Conservation (phyloP, 2,797 vertebrate species). For the Coregonus ussuriensis region DNA sequence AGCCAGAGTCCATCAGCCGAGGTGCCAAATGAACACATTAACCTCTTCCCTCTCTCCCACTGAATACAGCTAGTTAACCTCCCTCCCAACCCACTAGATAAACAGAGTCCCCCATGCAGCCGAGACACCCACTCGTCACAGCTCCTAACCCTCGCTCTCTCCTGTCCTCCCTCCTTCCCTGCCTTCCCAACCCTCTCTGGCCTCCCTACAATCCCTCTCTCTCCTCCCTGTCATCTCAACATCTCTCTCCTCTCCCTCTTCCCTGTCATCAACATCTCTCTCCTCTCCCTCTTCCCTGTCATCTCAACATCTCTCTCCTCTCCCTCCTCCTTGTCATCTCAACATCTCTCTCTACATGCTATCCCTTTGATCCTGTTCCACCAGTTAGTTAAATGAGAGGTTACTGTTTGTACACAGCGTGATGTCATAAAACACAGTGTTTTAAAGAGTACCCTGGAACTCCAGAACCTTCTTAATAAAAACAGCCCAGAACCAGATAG, state of each 20-base stretch:
- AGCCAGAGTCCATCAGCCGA: conserved; percentile 24
- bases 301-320: no score
- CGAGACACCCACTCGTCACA: no score
- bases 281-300: no score
- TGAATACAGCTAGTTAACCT: conserved; percentile 51
- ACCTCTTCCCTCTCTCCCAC: neutral
- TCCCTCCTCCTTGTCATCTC: neutral
- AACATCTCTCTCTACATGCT: conserved; percentile 43
- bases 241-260: no score
- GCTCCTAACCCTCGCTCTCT: no score
- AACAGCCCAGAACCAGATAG: conserved; percentile 29
- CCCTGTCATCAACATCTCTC: no score
- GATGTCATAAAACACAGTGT: conserved; percentile 4
- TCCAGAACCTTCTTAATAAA: neutral
- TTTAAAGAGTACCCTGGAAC: neutral
- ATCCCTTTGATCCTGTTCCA: conserved; percentile 50
- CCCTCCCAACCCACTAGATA: conserved; percentile 15
- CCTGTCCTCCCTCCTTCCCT: no score
- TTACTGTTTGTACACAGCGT: conserved; percentile 1
- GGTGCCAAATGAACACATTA: neutral
- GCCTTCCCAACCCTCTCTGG: no score
- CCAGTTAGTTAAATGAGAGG: neutral
- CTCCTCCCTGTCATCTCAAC: no score
- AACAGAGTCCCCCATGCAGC: neutral
- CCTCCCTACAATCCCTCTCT: no score